phyloP scores from a whole-genome alignment of 2,797 vertebrate genomes.

The Crotalus adamanteus region DNA sequence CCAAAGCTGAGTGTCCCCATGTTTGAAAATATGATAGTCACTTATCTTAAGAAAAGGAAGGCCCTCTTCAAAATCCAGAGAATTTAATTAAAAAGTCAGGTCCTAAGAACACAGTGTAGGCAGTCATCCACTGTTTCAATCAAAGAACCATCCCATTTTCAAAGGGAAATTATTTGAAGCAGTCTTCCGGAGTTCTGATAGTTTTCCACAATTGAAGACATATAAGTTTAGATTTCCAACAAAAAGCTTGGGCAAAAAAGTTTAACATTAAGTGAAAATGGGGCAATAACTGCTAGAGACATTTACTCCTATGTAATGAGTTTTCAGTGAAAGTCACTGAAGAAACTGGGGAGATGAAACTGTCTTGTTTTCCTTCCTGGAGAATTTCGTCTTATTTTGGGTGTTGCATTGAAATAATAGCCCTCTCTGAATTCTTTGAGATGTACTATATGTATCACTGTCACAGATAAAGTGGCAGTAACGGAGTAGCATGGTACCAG shows the following conservation, averaged over 20 bases:
- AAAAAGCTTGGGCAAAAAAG: neutral
- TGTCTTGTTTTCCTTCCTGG: constrained; percentile 36
- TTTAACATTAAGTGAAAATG: constrained; percentile 33
- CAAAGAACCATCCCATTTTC: neutral
- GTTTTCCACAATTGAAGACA: constrained; percentile 1
- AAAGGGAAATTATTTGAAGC: neutral
- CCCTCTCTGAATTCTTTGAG: constrained; percentile 35
- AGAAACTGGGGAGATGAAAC: constrained; percentile 12
- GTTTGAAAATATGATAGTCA: neutral
- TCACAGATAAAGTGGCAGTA: constrained; percentile 36
- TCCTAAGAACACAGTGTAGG: neutral
- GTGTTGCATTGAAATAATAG: constrained; percentile 36
- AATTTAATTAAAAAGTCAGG: neutral
- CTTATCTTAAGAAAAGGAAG: neutral
- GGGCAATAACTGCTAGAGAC: constrained; percentile 34
- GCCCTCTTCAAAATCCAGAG: rapidly evolving
- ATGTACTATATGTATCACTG: constrained; percentile 23
- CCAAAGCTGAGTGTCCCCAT: neutral
- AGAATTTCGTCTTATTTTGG: constrained; percentile 32
- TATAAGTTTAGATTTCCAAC: neutral
- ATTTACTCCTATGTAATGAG: constrained; percentile 28
- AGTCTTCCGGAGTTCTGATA: constrained; percentile 9
- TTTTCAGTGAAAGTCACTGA: constrained; percentile 29
- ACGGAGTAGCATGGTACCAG: constrained; percentile 44
- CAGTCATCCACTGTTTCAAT: neutral